Base-by-base conservation (phyloP, 2,113 vertebrate species). In the Syngnathus scovelli region DNA sequence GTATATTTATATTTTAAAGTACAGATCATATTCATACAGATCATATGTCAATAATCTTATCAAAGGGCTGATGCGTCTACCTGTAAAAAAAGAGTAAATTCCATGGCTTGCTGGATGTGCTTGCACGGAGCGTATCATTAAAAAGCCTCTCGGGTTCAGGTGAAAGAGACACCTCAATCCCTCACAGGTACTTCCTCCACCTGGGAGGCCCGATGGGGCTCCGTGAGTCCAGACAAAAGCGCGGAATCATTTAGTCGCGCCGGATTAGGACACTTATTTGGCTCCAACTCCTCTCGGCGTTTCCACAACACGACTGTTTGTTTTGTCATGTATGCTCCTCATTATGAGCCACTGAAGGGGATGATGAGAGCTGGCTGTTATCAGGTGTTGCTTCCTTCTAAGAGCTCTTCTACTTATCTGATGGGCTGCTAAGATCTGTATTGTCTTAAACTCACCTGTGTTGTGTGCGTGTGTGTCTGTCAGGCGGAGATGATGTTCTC, bases 401-500 rank as follows among this genome's bases (percentile, higher is more conserved):
- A 71, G 65, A 64, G 63, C 77, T 69, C 63, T 27, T 81, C 62
- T 66, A 11, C 69, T 74, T 75, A 78, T 78, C 67, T 72, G 52
- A 44, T 76, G 55, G 62, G 59, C 23, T 67, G 71, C 48, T 80
- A 60, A 78, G 69, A 71, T 68, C 71, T 73, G 51, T 21, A 41
- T 70, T 71, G 69, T 84, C 66, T 44, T 62, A 11, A 51, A 64
- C 37, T 78, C 73, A 76, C 73, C 68, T 38, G 15, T 71, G 55
- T 68, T 63, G 21, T 43, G 38, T 49, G 8, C 78, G 62, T 55
- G 64, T 71, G 49, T 69, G 36, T 54, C 54, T 80, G 79, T 52
- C 85, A 99, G 97, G 96, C 94, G 41, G 91, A 87, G 71, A 95
- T 96, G 94, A 90, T 99, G 91, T 98, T 98, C 88, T 92, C 88